These are phyloP conservation scores for Pardalotus punctatus DNA, from an alignment of 2,113 vertebrate species.

Conservation along the genomic window DNA sequence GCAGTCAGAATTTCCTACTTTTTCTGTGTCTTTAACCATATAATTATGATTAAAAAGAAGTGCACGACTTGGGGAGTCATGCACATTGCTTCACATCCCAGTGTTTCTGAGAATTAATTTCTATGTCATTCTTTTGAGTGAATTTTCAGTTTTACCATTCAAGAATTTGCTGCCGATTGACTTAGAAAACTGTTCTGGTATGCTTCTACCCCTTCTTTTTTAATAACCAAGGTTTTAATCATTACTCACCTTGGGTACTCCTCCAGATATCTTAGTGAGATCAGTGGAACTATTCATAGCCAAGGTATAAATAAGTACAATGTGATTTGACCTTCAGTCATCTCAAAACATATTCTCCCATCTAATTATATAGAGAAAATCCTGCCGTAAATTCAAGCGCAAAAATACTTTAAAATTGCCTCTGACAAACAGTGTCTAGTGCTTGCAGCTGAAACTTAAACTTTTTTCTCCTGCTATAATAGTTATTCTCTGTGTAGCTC, in stretches of 20 bases:
- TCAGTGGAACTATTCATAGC: slow-evolving; percentile 27
- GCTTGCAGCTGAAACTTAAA: neutral
- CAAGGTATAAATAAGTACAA: neutral
- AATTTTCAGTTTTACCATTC: neutral
- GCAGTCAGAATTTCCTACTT: neutral
- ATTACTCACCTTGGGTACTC: neutral
- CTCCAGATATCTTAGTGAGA: neutral
- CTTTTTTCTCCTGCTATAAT: neutral
- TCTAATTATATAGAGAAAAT: neutral
- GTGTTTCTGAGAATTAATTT: neutral
- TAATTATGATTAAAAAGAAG: neutral
- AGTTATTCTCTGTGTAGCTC: neutral
- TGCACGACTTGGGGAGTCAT: neutral
- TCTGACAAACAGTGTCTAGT: neutral
- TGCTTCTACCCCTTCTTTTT: slow-evolving; percentile 6
- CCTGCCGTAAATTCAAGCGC: neutral
- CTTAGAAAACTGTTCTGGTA: neutral
- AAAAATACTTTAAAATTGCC: neutral
- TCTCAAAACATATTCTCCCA: neutral
- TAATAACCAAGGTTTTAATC: neutral
- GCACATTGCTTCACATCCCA: neutral
- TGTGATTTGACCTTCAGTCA: neutral
- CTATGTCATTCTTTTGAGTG: neutral
- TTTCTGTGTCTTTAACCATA: neutral
- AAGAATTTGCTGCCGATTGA: neutral